A percentile compares a stretch with the other conserved stretches of the same genome.
Conservation (phyloP, 2,797 vertebrate species). For the Acridotheres tristis region DNA sequence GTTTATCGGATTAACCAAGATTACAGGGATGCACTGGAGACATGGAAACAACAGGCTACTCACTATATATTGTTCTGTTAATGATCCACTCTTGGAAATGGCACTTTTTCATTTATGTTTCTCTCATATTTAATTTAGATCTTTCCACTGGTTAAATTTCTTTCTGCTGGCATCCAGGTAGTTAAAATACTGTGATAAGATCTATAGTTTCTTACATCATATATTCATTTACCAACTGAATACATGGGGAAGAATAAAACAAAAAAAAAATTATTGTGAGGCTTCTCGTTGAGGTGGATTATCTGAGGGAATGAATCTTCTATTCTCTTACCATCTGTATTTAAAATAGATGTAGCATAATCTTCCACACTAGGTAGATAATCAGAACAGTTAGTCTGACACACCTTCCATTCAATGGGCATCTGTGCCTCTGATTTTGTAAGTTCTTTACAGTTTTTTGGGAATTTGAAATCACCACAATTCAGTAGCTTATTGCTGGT, state of each 20-base stretch:
- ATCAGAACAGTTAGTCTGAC: background rate
- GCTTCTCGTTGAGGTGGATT: conserved; percentile 26
- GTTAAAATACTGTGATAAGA: background rate
- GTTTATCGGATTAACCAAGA: conserved; percentile 1
- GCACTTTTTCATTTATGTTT: background rate
- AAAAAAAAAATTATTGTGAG: background rate
- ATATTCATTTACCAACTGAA: background rate
- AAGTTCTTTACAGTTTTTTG: background rate
- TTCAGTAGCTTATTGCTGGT: background rate
- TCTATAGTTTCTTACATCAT: background rate
- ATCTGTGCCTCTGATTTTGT: background rate
- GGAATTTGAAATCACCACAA: background rate
- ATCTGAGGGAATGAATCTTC: background rate
- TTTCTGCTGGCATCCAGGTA: background rate
- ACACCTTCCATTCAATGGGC: background rate
- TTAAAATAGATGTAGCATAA: background rate
- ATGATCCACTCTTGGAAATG: background rate
- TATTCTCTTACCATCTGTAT: background rate
- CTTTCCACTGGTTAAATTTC: background rate
- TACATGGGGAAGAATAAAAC: background rate
- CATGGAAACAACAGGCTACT: background rate
- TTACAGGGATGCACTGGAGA: background rate
- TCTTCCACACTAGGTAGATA: background rate
- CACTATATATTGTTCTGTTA: background rate
- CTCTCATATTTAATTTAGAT: background rate